Percentiles rank a stretch among this genome's conserved stretches.
Evolutionary conservation across 1,140 invertebrate genomes (phyloP).

Genomic region (Melipona quadrifasciata): DNA sequence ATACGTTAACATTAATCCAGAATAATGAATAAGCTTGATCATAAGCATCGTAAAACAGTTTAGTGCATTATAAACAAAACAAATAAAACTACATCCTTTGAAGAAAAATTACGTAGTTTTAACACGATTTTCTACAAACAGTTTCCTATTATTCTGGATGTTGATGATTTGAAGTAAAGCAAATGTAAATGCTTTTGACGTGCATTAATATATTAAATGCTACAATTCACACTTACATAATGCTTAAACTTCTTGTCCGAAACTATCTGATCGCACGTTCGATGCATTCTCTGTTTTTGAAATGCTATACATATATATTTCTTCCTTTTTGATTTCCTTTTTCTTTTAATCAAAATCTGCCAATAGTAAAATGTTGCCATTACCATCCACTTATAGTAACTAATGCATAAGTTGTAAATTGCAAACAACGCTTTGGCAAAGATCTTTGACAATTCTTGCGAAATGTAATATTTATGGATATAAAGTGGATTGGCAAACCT

Average conservation of each 20-base stretch:
- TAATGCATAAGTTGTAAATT: background rate
- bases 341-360: background rate
- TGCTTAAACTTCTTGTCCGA: slow-evolving; percentile 70
- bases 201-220: slow-evolving; percentile 24
- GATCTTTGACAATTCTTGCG: background rate
- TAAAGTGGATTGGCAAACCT: slow-evolving; percentile 55
- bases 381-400: slow-evolving; percentile 45
- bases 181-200: slow-evolving; percentile 68
- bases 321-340: background rate
- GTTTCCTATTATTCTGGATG: slow-evolving; percentile 79
- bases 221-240: slow-evolving; percentile 67
- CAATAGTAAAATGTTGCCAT: slow-evolving; percentile 53
- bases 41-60: slow-evolving; percentile 54
- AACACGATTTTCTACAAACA: slow-evolving; percentile 42
- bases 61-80: slow-evolving; percentile 65
- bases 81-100: slow-evolving; percentile 64
- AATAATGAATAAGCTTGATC: slow-evolving; percentile 77
- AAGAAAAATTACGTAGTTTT: slow-evolving; percentile 42
- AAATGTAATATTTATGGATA: slow-evolving; percentile 41
- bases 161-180: slow-evolving; percentile 65
- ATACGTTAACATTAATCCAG: slow-evolving; percentile 78
- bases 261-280: slow-evolving; percentile 75
- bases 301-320: slow-evolving; percentile 13
- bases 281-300: slow-evolving; percentile 52
- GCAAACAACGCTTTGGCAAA: background rate